A percentile compares a stretch with the other conserved stretches of the same genome.
These are phyloP conservation scores for Hydrotaea diabolus DNA, from an alignment of 2,888 invertebrate genomes.

Conservation along the genomic window DNA sequence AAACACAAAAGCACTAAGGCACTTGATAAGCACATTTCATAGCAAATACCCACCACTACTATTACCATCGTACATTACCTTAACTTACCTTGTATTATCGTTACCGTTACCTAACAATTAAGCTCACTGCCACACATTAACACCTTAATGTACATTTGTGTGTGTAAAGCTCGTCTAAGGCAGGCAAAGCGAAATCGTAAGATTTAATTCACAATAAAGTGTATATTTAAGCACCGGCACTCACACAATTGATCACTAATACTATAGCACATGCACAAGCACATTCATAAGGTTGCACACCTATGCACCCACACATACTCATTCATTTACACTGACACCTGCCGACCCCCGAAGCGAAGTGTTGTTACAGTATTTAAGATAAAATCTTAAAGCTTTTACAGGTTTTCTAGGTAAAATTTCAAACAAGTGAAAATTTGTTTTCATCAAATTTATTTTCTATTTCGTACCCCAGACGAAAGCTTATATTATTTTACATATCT, in stretches of 20 bases:
- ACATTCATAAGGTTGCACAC: too few species aligned
- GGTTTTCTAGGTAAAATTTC: background rate
- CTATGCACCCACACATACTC: too few species aligned
- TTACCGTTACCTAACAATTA: slow-evolving; percentile 3
- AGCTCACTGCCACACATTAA: slow-evolving; percentile 49
- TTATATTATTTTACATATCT: too few species aligned
- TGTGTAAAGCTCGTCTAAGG: background rate
- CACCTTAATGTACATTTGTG: slow-evolving; percentile 22
- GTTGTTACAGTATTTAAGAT: background rate
- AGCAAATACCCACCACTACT: background rate
- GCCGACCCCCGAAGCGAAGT: background rate
- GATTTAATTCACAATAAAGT: slow-evolving; percentile 25
- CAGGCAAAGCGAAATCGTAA: slow-evolving; percentile 18
- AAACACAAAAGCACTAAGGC: slow-evolving; percentile 34
- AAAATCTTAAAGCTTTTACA: background rate
- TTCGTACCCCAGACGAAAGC: too few species aligned
- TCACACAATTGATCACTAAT: background rate
- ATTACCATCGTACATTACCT: slow-evolving; percentile 5
- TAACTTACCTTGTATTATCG: background rate
- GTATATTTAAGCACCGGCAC: background rate
- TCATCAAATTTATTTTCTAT: too few species aligned
- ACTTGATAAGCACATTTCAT: slow-evolving; percentile 23
- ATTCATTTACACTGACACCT: too few species aligned
- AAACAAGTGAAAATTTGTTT: background rate
- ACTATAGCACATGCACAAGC: background rate